phyloP scores from a whole-genome alignment of 2,888 invertebrate genomes.

The Amphimallon solstitiale region DNA sequence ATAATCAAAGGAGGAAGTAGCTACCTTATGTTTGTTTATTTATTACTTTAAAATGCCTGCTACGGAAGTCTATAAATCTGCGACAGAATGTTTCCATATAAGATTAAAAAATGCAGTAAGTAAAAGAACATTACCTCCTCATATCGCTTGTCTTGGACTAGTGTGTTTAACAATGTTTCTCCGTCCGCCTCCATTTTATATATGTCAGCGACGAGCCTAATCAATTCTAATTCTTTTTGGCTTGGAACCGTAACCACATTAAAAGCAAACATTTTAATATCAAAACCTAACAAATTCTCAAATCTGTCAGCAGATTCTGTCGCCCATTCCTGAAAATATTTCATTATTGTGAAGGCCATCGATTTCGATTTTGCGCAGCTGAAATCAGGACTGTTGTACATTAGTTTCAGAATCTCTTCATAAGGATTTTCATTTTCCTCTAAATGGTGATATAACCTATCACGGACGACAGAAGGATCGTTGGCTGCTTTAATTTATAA shows the following conservation, averaged over 20 bases:
- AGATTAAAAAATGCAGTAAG: too few relatives aligned
- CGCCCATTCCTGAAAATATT: constrained; percentile 69
- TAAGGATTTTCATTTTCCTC: too few relatives aligned
- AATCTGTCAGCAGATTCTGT: constrained; percentile 58
- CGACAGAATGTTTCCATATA: too few relatives aligned
- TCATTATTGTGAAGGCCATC: constrained; percentile 71
- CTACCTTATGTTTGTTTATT: too few relatives aligned
- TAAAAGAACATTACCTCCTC: constrained; percentile 77
- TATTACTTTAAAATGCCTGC: too few relatives aligned
- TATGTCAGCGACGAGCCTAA: constrained; percentile 71
- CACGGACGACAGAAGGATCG: too few relatives aligned
- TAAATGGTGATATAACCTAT: too few relatives aligned
- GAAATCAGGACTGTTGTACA: constrained; percentile 71
- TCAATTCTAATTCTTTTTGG: constrained; percentile 73
- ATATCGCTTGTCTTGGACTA: constrained; percentile 67
- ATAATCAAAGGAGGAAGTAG: too few relatives aligned
- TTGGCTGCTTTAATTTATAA: too few relatives aligned
- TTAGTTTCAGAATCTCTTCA: constrained; percentile 65
- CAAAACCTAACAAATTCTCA: constrained; percentile 63
- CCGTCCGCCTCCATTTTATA: constrained; percentile 73
- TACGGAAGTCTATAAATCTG: too few relatives aligned
- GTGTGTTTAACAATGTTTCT: constrained; percentile 70
- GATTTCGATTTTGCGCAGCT: constrained; percentile 72
- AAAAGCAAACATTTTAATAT: constrained; percentile 78
- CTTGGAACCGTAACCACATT: constrained; percentile 74